phyloP scores from a whole-genome alignment of 2,888 invertebrate genomes.

The Pammene fasciana region DNA sequence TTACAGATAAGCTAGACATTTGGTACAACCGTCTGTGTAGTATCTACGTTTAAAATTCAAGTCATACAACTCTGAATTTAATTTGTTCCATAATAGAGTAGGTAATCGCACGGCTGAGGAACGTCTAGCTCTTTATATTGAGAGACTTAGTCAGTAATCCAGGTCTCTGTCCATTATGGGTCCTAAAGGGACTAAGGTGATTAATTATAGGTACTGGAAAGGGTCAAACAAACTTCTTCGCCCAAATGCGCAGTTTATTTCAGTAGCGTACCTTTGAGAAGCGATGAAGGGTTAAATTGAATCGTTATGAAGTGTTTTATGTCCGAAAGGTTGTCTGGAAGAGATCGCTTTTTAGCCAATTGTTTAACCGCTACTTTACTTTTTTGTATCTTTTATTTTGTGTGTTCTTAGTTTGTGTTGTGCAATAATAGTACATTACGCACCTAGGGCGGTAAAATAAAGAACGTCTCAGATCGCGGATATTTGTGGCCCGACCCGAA shows the following conservation, averaged over 20 bases:
- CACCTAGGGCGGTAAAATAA: too few species aligned
- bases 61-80: not conserved
- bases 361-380: too few species aligned
- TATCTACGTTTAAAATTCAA: not conserved
- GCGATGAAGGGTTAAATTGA: not conserved
- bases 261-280: not conserved
- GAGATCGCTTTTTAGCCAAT: too few species aligned
- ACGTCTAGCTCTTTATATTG: not conserved
- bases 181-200: slow-evolving; percentile 10
- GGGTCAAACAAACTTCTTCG: slow-evolving; percentile 8
- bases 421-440: too few species aligned
- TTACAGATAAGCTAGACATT: slow-evolving; percentile 12
- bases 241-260: not conserved
- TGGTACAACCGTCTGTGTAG: not conserved
- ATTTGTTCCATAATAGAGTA: not conserved
- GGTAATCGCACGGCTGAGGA: not conserved
- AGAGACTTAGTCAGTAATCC: slow-evolving; percentile 11
- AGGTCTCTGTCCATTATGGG: slow-evolving; percentile 5
- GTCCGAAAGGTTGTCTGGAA: too few species aligned
- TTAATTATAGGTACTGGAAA: slow-evolving; percentile 10
- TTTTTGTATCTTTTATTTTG: too few species aligned
- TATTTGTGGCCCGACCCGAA: too few species aligned
- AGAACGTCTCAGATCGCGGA: too few species aligned
- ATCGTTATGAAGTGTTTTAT: not conserved
- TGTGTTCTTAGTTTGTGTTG: too few species aligned